Evolutionary conservation across 2,113 vertebrate species (phyloP).

Genomic region (Leptobrachium ailaonicum): DNA sequence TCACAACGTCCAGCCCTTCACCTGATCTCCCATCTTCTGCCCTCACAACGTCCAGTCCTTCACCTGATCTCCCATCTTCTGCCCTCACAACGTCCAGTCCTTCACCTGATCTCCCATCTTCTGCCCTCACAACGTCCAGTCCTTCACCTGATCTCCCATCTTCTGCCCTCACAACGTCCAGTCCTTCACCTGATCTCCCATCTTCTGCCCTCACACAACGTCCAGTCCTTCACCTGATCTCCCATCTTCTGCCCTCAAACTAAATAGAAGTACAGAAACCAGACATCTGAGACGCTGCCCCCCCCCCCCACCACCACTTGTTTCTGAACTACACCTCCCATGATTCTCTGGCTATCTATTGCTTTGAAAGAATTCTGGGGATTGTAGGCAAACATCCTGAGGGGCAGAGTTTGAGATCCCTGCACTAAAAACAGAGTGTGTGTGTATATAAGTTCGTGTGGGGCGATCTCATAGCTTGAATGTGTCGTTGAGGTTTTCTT

Average conservation of each 20-base stretch:
- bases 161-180: neutral
- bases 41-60: neutral
- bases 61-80: neutral
- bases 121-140: neutral
- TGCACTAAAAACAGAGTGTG: too few species aligned
- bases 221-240: neutral
- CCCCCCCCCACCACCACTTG: too few species aligned
- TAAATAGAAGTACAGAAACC: too few species aligned
- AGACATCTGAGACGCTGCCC: too few species aligned
- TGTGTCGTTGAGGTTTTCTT: too few species aligned
- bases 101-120: neutral
- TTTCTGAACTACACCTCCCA: too few species aligned
- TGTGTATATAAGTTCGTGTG: too few species aligned
- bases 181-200: neutral
- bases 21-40: neutral
- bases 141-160: neutral
- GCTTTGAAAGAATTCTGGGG: too few species aligned
- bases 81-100: neutral
- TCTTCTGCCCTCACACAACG: neutral
- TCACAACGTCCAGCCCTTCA: neutral
- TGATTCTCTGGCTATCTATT: too few species aligned
- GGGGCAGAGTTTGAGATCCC: too few species aligned
- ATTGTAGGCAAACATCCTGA: too few species aligned
- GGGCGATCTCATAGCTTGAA: too few species aligned
- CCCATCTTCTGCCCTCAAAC: neutral